Conservation (phyloP, 2,888 invertebrate species). For the Leptura quadrifasciata region DNA sequence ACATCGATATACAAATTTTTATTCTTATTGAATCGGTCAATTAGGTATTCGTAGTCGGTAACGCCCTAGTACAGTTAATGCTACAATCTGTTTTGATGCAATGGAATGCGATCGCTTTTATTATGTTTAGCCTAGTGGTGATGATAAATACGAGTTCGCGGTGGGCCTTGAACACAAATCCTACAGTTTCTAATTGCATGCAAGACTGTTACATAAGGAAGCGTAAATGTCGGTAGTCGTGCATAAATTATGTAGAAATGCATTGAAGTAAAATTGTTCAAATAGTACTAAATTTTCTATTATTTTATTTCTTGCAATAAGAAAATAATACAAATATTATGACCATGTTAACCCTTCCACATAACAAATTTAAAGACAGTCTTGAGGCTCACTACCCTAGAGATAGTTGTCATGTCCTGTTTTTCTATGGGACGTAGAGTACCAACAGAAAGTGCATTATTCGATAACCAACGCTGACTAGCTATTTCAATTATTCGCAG, state of each 20-base stretch:
- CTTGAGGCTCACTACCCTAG: too few species aligned
- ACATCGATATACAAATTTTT: background rate
- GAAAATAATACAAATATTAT: too few species aligned
- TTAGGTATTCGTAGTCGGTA: constrained; percentile 3
- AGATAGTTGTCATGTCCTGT: too few species aligned
- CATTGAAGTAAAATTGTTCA: background rate
- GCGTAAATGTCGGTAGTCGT: constrained; percentile 7
- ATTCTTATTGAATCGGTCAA: background rate
- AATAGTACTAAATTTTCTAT: background rate
- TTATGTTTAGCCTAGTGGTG: background rate
- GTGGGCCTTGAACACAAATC: constrained; percentile 2
- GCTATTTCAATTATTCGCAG: too few species aligned
- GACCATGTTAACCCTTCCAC: too few species aligned
- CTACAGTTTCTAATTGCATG: constrained; percentile 7
- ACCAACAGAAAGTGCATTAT: too few species aligned
- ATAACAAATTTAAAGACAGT: too few species aligned
- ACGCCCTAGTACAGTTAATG: constrained; percentile 1
- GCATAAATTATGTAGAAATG: constrained; percentile 4
- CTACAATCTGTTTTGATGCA: constrained; percentile 4
- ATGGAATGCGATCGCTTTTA: constrained; percentile 7
- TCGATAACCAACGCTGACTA: too few species aligned
- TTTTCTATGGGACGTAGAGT: too few species aligned
- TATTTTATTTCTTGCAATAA: too few species aligned
- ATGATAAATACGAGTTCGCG: constrained; percentile 1
- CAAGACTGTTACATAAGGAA: constrained; percentile 2